Conservation (phyloP, 2,888 invertebrate genomes). For the Drosophila anceps region DNA sequence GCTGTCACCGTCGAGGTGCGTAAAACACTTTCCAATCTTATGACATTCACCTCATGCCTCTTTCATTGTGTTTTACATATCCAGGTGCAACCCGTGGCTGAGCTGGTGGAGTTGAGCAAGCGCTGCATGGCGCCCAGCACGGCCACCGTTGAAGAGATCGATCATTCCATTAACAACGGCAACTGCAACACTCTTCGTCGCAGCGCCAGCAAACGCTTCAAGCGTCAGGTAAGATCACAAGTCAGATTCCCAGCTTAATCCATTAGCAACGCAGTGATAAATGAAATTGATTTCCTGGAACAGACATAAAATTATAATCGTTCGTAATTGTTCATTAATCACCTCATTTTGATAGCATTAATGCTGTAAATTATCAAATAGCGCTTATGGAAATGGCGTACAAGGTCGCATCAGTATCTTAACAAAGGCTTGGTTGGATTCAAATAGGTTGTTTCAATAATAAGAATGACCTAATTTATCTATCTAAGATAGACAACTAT, state of each 20-base stretch:
- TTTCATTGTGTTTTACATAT: not conserved
- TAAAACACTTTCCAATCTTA: not conserved
- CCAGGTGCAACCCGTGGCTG: conserved; percentile 97
- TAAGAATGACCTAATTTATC: not conserved
- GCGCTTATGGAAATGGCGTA: conserved; percentile 10
- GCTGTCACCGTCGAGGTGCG: conserved; percentile 93
- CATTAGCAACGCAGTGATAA: conserved; percentile 49
- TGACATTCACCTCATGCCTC: not conserved
- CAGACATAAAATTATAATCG: conserved; percentile 20
- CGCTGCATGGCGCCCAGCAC: conserved; percentile 86
- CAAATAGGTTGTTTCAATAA: not conserved
- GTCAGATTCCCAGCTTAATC: conserved; percentile 1
- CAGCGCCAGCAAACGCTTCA: conserved; percentile 92
- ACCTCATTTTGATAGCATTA: conserved; percentile 10
- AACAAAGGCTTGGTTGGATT: not conserved
- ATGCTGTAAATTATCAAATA: conserved; percentile 22
- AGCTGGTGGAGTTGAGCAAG: conserved; percentile 95
- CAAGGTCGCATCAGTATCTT: conserved; percentile 2
- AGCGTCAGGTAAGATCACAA: conserved; percentile 85
- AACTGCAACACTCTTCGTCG: conserved; percentile 92
- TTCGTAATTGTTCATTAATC: conserved; percentile 32
- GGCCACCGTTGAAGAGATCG: conserved; percentile 80
- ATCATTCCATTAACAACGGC: conserved; percentile 79
- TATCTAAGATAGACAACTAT: not conserved
- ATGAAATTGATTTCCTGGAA: conserved; percentile 34